phyloP scores from a whole-genome alignment of 1,140 invertebrate species.

The Hydropsyche tenuis region DNA sequence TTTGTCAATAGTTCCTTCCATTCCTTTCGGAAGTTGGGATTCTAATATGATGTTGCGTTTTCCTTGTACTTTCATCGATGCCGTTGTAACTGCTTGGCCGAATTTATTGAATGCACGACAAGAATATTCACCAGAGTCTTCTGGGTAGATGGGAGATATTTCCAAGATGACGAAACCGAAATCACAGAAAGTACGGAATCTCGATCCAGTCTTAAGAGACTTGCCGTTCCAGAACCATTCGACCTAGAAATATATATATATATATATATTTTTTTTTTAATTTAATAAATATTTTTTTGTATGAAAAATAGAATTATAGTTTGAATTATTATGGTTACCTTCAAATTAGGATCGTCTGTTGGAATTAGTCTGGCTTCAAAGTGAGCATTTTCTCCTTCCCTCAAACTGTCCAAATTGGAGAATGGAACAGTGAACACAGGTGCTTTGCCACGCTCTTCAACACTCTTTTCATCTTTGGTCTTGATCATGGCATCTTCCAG shows the following conservation, averaged over 20 bases:
- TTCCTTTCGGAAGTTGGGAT: conserved; percentile 89
- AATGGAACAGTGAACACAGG: conserved; percentile 91
- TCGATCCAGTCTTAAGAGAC: conserved; percentile 84
- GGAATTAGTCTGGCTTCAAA: conserved; percentile 93
- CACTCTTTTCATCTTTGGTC: conserved; percentile 71
- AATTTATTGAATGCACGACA: conserved; percentile 89
- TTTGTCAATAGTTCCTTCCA: conserved; percentile 92
- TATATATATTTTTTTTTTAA: background rate
- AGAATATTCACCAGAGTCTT: conserved; percentile 93
- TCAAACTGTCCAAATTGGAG: conserved; percentile 82
- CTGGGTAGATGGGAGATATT: conserved; percentile 93
- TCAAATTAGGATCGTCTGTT: conserved; percentile 92
- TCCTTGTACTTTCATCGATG: conserved; percentile 87
- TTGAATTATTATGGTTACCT: conserved; percentile 61
- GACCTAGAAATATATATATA: conserved; percentile 65
- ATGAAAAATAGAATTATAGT: background rate
- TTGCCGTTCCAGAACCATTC: conserved; percentile 97
- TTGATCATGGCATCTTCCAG: conserved; percentile 86
- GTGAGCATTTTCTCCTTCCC: conserved; percentile 92
- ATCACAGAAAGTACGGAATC: conserved; percentile 93
- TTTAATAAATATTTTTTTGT: background rate
- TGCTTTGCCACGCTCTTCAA: conserved; percentile 78
- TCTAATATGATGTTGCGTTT: conserved; percentile 92
- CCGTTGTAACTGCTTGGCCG: conserved; percentile 92
- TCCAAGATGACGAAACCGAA: conserved; percentile 94